These are phyloP conservation scores for Agrotis segetum DNA, from an alignment of 2,888 invertebrate genomes.

Conservation along the genomic window DNA sequence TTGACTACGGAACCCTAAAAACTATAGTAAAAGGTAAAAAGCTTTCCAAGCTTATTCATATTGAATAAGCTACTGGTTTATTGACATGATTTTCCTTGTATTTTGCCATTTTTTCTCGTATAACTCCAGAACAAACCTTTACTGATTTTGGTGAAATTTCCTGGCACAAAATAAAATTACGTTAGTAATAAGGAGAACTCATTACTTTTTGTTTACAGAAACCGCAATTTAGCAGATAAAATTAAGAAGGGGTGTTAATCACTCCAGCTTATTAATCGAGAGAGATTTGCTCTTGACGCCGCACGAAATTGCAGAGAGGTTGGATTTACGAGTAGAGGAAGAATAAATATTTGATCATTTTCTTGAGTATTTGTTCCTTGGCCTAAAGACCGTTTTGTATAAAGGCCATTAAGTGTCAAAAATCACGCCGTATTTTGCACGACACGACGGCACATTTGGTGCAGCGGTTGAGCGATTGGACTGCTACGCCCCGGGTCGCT, in stretches of 20 bases:
- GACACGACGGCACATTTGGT: too few species aligned
- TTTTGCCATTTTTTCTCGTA: neutral
- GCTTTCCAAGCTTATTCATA: too few species aligned
- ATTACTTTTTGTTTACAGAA: constrained; percentile 36
- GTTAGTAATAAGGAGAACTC: constrained; percentile 34
- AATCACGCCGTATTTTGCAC: too few species aligned
- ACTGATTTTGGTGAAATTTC: constrained; percentile 22
- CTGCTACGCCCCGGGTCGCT: too few species aligned
- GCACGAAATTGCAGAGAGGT: neutral
- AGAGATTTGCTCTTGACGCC: neutral
- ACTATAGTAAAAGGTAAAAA: neutral
- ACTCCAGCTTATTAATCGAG: constrained; percentile 17
- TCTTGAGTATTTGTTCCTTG: neutral
- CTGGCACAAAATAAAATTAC: constrained; percentile 29
- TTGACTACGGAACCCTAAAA: too few species aligned
- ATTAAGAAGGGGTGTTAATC: constrained; percentile 21
- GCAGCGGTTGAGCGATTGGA: too few species aligned
- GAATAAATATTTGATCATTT: constrained; percentile 9
- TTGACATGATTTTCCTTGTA: neutral
- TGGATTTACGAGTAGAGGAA: constrained; percentile 1
- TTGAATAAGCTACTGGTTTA: too few species aligned
- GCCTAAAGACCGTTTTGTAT: neutral
- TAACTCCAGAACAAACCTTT: neutral
- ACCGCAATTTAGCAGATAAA: constrained; percentile 26
- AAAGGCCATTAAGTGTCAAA: neutral